Evolutionary conservation across 2,888 invertebrate species (phyloP).

Genomic region (Drosophila nigritarsus): DNA sequence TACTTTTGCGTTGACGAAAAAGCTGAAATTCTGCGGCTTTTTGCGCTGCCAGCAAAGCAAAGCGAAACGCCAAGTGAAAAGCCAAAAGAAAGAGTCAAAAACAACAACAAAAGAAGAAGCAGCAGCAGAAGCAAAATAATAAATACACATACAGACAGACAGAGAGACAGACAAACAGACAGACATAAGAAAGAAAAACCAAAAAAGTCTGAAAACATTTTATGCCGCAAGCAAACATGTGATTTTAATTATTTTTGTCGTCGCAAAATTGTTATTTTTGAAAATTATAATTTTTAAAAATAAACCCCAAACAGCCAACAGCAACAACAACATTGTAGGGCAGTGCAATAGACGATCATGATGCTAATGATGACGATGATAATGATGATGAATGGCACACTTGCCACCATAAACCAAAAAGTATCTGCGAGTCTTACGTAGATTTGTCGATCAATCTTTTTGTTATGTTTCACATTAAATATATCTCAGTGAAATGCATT

Average conservation of each 20-base stretch:
- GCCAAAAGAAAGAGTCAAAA: conserved; percentile 32
- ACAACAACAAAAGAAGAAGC: conserved; percentile 7
- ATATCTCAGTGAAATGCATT: background rate
- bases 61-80: conserved; percentile 69
- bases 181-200: conserved; percentile 32
- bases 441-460: conserved; percentile 3
- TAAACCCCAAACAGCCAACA: conserved; percentile 40
- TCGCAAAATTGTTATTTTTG: conserved; percentile 78
- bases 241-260: conserved; percentile 81
- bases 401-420: conserved; percentile 20
- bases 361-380: conserved; percentile 17
- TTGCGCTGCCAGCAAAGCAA: conserved; percentile 75
- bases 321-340: conserved; percentile 25
- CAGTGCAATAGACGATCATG: conserved; percentile 36
- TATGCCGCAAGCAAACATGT: conserved; percentile 81
- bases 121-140: conserved; percentile 42
- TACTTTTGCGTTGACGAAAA: conserved; percentile 39
- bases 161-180: background rate
- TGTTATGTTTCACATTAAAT: background rate
- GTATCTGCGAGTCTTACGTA: conserved; percentile 17
- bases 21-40: conserved; percentile 52
- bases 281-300: conserved; percentile 79
- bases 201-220: conserved; percentile 63
- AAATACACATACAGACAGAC: conserved; percentile 10
- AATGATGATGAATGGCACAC: conserved; percentile 38